These are phyloP conservation scores for Intellagama lesueurii DNA, from an alignment of 2,797 vertebrate species.

Conservation along the genomic window DNA sequence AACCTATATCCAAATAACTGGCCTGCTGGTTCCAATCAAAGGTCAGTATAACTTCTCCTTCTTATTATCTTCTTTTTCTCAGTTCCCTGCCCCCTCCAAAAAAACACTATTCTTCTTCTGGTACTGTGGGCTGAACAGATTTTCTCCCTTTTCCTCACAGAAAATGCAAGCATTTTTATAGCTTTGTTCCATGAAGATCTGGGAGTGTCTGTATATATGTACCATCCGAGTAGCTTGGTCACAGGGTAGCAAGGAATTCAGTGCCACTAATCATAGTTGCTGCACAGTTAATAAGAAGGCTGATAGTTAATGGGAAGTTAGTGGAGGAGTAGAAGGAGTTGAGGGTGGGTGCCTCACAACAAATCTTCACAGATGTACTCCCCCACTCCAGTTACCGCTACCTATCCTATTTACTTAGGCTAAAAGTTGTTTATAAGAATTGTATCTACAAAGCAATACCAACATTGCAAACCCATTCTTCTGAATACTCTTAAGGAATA, in stretches of 20 bases:
- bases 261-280: neutral
- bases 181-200: neutral
- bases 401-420: neutral
- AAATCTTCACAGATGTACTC: no score
- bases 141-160: neutral
- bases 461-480: neutral
- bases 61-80: neutral
- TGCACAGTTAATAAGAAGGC: no score
- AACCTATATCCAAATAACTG: neutral
- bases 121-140: neutral
- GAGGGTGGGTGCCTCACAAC: no score
- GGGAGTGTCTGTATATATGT: neutral
- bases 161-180: neutral
- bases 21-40: neutral
- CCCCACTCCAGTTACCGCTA: no score
- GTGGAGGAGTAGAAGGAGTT: no score
- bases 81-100: neutral
- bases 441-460: neutral
- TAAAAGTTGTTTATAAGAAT: neutral
- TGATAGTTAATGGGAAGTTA: no score
- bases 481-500: neutral
- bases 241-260: neutral
- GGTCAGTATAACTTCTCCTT: neutral
- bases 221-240: neutral
- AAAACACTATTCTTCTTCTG: neutral